Base-by-base conservation (phyloP, 2,797 vertebrate genomes). In the Capromys pilorides region DNA sequence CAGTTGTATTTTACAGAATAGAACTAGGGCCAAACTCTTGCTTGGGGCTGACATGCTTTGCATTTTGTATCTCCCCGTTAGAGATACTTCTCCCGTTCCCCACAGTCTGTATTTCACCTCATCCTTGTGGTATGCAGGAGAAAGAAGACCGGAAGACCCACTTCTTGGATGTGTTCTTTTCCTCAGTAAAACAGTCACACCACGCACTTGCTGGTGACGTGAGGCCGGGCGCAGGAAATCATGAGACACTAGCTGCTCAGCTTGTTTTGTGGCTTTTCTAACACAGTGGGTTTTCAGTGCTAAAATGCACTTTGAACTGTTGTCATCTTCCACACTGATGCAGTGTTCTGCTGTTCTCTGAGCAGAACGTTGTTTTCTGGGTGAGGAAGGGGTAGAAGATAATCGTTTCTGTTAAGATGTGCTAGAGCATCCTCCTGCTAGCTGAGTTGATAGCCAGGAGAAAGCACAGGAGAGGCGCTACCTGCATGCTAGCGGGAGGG, bases 221-320 rank as follows among this genome's bases (percentile, higher is more conserved):
- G n/a, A n/a, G 90, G 67, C 39, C 69, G n/a, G 62, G n/a, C 45
- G 22, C 39, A 21, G 51, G 66, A 24, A 49, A 62, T 51, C 85
- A 10, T 86, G 57, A 83, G 62, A 59, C 86, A 36, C 16, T 57
- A 4, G 4, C 13, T 77, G 2, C 7, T 4, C 36, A 87, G 67
- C 87, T 93, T 90, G 80, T 83, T 81, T 64, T 88, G 16, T 61
- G 36, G 59, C 39, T 71, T 59, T 33, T 62, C 69, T 31, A 21
- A 61, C n/a, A n/a, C n/a, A n/a, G n/a, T 51, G 22, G 26, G 45
- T 57, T 69, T 95, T 95, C 86, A 31, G n/a, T 84, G 96, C 84
- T 78, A 67, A 93, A 85, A 78, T 87, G 7, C 67, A 1, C 54
- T 91, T 94, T 79, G 36, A 13, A 64, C 62, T 93, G 18, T 33